Evolutionary conservation across 2,888 invertebrate species (phyloP), one percentile per base, ranked within the genome.

Genomic region (Coelinius sp.): DNA sequence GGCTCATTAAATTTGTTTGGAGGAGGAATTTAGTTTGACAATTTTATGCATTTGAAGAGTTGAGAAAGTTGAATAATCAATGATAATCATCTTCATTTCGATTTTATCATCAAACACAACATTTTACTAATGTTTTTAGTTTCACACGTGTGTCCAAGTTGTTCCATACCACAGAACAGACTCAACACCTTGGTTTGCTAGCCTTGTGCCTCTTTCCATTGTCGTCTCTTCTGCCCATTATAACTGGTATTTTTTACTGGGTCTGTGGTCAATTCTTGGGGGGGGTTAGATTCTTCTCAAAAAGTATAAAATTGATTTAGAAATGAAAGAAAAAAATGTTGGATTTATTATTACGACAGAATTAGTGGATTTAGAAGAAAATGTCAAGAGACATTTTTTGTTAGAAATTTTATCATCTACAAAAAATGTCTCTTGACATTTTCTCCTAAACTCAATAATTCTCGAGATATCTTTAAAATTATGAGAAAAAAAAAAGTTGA

Each of bases 191-290:
- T 53, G 53, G 14, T 25, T 10, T 41, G 53, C 14, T 53, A 53
- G 53, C 53, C 53, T 53, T 53, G 53, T 53, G 53, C 53, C 53
- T 53, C 53, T 53, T 53, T 53, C 53, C 53, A 53, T 53, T 53
- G 53, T 53, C 53, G 53, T 14, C 25, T 53, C 25, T 53, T 53
- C 53, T 53, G 6, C 25, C 22, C 25, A 25, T 24, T 53, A 53
- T 25, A 12, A 12, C 24, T 1, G 53, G 25, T 25, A 25, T 53
- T 53, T 25, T 41, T 53, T 25, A 25, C 27, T 53, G 25, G 53
- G 6, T 53, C n/a, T 25, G 25, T 12, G 25, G 53, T 53, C 53
- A 14, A 25, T 25, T 27, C 25, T n/a, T 24, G 12, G 53, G 24
- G 41, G 14, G n/a, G n/a, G n/a, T n/a, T n/a, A n/a, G n/a, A n/a